A percentile compares a stretch with the other conserved stretches of the same genome.
Conservation (phyloP, 2,888 invertebrate species). For the Lomographa bimaculata region DNA sequence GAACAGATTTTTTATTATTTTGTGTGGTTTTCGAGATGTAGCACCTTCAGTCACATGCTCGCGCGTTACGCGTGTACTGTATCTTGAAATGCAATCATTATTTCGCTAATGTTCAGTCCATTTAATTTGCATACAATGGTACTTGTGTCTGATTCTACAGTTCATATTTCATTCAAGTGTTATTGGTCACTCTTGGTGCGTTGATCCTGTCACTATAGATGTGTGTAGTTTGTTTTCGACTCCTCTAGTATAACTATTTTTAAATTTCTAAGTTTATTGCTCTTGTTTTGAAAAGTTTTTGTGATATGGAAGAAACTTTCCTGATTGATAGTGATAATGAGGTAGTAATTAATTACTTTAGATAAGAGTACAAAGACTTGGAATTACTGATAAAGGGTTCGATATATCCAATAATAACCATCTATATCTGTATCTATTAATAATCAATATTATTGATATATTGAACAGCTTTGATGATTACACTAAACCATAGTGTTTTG, state of each 20-base stretch:
- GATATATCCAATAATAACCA: too few species aligned
- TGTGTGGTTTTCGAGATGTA: conserved; percentile 45
- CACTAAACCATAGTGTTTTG: too few species aligned
- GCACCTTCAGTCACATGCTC: conserved; percentile 54
- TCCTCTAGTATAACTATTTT: conserved; percentile 15
- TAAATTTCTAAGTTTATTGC: conserved; percentile 6
- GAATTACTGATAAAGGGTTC: conserved; percentile 15
- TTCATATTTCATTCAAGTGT: conserved; percentile 40
- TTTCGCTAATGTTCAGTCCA: conserved; percentile 60
- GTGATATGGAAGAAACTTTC: conserved; percentile 55
- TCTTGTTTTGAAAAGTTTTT: conserved; percentile 33
- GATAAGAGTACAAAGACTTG: conserved; percentile 17
- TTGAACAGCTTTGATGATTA: too few species aligned
- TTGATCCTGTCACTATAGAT: conserved; percentile 38
- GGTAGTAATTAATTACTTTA: conserved; percentile 42
- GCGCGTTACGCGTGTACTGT: conserved; percentile 50
- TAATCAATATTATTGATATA: too few species aligned
- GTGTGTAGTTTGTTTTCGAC: conserved; percentile 25
- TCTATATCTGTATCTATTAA: too few species aligned
- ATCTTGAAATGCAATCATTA: conserved; percentile 49
- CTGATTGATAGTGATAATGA: conserved; percentile 64
- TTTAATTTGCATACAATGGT: conserved; percentile 77
- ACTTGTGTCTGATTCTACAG: conserved; percentile 54
- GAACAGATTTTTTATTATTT: conserved; percentile 45
- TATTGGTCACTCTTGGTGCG: conserved; percentile 38